These are phyloP conservation scores for Drosophila imparisetae DNA, from an alignment of 2,888 invertebrate genomes.

Conservation along the genomic window DNA sequence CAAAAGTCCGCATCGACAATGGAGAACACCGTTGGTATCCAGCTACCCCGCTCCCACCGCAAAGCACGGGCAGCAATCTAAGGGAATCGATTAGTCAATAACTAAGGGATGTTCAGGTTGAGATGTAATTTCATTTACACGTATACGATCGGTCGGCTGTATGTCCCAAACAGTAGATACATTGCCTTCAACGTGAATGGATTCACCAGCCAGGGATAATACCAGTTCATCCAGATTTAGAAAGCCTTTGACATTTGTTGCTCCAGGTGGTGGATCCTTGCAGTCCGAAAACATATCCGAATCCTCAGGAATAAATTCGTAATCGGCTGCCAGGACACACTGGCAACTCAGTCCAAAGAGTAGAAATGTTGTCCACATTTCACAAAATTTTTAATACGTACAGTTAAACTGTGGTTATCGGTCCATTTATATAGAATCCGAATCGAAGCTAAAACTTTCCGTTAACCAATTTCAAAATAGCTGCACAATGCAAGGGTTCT, in stretches of 20 bases:
- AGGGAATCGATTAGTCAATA: neutral
- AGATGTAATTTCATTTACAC: slow-evolving; percentile 27
- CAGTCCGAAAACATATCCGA: slow-evolving; percentile 53
- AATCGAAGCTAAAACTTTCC: neutral
- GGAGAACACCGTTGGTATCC: slow-evolving; percentile 63
- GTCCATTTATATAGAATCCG: slow-evolving; percentile 35
- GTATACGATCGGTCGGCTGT: slow-evolving; percentile 49
- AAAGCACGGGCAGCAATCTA: slow-evolving; percentile 17
- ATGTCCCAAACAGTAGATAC: slow-evolving; percentile 45
- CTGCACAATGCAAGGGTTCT: no score
- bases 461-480: neutral
- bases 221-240: slow-evolving; percentile 26
- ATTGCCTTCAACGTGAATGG: slow-evolving; percentile 49
- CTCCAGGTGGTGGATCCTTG: slow-evolving; percentile 20
- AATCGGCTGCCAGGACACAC: slow-evolving; percentile 31
- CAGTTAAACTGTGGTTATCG: neutral
- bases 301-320: slow-evolving; percentile 56
- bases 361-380: slow-evolving; percentile 38
- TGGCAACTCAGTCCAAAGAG: slow-evolving; percentile 1
- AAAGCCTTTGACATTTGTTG: slow-evolving; percentile 6
- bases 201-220: slow-evolving; percentile 26
- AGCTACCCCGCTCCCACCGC: slow-evolving; percentile 53
- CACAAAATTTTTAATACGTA: slow-evolving; percentile 2
- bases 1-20: slow-evolving; percentile 52
- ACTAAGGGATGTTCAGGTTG: neutral